phyloP scores from a whole-genome alignment of 2,113 vertebrate species.

The Halcyon senegalensis region DNA sequence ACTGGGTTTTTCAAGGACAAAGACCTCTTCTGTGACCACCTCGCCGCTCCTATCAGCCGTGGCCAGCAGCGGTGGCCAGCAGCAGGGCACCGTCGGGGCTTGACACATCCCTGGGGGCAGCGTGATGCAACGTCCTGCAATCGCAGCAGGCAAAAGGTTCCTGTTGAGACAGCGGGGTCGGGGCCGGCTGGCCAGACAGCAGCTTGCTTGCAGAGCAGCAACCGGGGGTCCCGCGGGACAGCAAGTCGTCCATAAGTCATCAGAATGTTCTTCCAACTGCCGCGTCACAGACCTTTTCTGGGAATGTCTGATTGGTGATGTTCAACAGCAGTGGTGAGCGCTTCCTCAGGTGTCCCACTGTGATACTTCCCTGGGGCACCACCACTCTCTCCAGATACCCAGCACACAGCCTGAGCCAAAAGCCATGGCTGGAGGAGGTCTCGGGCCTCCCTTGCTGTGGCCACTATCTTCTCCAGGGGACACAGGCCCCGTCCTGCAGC shows the following conservation, averaged over 20 bases:
- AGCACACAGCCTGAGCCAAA: rapidly evolving
- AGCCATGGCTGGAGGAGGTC: neutral
- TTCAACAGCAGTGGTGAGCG: rapidly evolving
- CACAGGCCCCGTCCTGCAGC: neutral
- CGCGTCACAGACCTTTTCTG: neutral
- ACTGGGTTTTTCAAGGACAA: neutral
- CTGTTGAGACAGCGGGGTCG: rapidly evolving
- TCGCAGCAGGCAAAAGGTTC: neutral
- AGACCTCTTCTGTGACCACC: neutral
- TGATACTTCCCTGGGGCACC: neutral
- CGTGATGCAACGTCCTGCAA: neutral
- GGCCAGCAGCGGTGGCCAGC: neutral
- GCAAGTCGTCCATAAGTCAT: rapidly evolving
- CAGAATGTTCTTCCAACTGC: neutral
- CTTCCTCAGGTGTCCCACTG: neutral
- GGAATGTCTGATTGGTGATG: rapidly evolving
- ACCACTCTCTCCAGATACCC: neutral
- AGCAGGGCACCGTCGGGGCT: neutral
- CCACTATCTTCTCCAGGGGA: neutral
- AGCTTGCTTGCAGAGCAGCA: neutral
- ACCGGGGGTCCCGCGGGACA: neutral
- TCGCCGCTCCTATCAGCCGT: neutral
- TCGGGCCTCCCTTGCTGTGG: neutral
- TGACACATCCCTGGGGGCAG: neutral
- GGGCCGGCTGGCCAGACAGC: neutral